Conservation (phyloP, 2,797 vertebrate species). For the Oophaga sylvatica region DNA sequence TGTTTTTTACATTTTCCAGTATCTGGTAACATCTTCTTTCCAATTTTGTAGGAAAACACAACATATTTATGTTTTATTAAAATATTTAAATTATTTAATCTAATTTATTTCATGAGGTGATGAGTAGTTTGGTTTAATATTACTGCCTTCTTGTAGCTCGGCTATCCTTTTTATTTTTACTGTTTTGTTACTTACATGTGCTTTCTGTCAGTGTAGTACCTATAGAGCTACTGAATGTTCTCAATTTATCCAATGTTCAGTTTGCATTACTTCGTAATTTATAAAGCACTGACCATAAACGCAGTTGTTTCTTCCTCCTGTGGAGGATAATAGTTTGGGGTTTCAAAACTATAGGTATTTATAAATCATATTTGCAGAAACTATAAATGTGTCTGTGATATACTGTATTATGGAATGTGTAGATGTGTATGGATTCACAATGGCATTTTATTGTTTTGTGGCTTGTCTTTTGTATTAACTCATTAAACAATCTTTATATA, state of each 20-base stretch:
- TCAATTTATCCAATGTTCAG: not conserved
- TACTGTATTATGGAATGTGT: slow-evolving; percentile 1
- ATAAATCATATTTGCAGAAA: not conserved
- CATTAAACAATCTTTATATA: slow-evolving; percentile 11
- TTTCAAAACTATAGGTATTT: not conserved
- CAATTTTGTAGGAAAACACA: slow-evolving; percentile 54
- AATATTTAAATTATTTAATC: slow-evolving; percentile 60
- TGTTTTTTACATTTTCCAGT: slow-evolving; percentile 40
- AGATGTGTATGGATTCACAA: not conserved
- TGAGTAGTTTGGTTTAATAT: slow-evolving; percentile 15
- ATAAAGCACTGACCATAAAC: not conserved
- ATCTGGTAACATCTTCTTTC: slow-evolving; percentile 52
- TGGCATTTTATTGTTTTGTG: not conserved
- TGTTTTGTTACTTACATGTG: not conserved
- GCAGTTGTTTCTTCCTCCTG: slow-evolving; percentile 11
- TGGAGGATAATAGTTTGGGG: not conserved
- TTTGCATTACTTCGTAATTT: not conserved
- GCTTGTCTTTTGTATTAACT: slow-evolving; percentile 9
- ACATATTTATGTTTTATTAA: slow-evolving; percentile 51
- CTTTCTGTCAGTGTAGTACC: not conserved
- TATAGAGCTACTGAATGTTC: not conserved
- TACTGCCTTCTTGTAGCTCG: not conserved
- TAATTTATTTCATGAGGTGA: slow-evolving; percentile 39
- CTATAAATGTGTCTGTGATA: not conserved
- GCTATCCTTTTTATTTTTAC: not conserved